Base-by-base conservation (phyloP, 1,140 invertebrate genomes). In the Drosophila repleta region DNA sequence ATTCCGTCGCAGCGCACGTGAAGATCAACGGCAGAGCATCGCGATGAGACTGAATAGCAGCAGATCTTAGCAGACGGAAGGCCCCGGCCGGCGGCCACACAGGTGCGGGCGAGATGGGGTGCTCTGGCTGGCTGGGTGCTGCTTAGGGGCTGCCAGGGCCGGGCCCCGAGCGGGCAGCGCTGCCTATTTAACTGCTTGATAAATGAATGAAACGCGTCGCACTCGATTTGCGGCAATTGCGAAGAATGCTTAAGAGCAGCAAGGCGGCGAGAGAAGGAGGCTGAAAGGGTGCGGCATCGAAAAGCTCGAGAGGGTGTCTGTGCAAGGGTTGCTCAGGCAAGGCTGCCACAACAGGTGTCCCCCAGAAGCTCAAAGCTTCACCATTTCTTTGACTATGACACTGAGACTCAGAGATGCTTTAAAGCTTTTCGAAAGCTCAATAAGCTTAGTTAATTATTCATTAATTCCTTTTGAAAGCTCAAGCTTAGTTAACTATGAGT, bases 11-110 rank as follows among this genome's bases (percentile, higher is more conserved):
- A 68, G 57, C 70, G 65, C 80, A 83, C 75, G 68, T 73, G 71
- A 85, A 85, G 82, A 85, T 85, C 82, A 85, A 74, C 83, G 82
- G 39, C 67, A 88, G 82, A 85, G 82, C 83, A 85, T 78, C 78
- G 82, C 82, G 83, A 87, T 70, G 70, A 87, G 82, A 87, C 82
- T 87, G 79, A 85, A 76, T 62, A 37, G 26, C 41, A 1, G 15
- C 41, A 1, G 15, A 43, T 43, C 37, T 41, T 57, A 49, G 56
- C 41, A 48, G 75, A 78, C 58, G 48, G 49, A 52, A 60, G 35
- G 51, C 51, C 39, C 32, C 21, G 45, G 29, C 20, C 11, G 53
- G 24, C 24, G 13, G 55, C 20, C 20, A 46, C 51, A 49, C 69
- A 60, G 64, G 49, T 53, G 69, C 55, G 29, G 48, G 20, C 17